Conservation (phyloP, 53 echinoderm and acorn worm species). For the Mesocentrotus franciscanus region DNA sequence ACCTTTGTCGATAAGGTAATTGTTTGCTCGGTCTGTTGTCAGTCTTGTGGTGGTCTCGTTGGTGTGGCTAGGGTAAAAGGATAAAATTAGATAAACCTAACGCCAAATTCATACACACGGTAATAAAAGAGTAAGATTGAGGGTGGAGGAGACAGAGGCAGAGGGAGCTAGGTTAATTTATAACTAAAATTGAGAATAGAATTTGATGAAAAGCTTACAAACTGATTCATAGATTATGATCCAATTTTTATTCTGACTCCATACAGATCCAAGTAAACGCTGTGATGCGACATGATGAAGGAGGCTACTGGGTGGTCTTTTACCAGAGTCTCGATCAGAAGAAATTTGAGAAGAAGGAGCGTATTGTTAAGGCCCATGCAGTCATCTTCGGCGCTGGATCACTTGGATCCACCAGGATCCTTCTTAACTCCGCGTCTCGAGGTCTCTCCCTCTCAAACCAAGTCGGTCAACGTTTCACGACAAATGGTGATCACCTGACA, state of each 20-base stretch:
- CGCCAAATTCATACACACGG: too few relatives aligned
- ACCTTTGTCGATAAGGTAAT: too few relatives aligned
- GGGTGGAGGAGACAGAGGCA: neutral
- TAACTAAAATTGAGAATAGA: too few relatives aligned
- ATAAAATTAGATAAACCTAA: too few relatives aligned
- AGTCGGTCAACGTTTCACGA: conserved; percentile 72
- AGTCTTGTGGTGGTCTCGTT: too few relatives aligned
- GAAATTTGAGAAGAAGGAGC: conserved; percentile 60
- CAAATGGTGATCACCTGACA: conserved; percentile 73
- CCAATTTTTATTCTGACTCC: neutral
- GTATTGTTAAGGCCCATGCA: conserved; percentile 65
- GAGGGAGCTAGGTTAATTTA: too few relatives aligned
- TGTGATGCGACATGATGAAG: conserved; percentile 62
- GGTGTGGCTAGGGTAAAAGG: too few relatives aligned
- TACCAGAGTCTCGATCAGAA: conserved; percentile 64
- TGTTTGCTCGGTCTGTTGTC: too few relatives aligned
- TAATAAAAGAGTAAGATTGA: neutral
- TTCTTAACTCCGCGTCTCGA: conserved; percentile 65
- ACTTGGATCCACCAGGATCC: conserved; percentile 73
- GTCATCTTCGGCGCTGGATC: conserved; percentile 74
- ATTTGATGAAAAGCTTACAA: too few relatives aligned
- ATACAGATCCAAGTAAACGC: conserved; percentile 72
- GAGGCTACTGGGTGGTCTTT: conserved; percentile 65
- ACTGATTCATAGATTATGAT: too few relatives aligned
- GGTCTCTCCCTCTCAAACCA: conserved; percentile 61